Base-by-base conservation (phyloP, 2,113 vertebrate genomes). In the Tenrec ecaudatus region DNA sequence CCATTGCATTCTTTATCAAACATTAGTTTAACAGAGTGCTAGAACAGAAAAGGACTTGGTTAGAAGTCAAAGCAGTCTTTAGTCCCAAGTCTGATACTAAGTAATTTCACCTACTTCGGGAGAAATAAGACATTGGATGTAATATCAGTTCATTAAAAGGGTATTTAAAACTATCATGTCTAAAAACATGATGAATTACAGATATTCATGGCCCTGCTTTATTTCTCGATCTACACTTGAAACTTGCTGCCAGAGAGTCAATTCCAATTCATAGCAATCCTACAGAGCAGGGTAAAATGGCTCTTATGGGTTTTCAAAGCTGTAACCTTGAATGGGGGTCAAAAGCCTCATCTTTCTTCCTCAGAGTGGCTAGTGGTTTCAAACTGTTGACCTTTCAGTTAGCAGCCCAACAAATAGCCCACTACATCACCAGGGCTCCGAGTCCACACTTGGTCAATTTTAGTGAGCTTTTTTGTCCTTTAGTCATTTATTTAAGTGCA, bases 21-120 rank as follows among this genome's bases (percentile, higher is more conserved):
- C 93, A 93, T 58, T 86, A 79, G n/a, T 78, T 82, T 83, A 94
- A 82, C 64, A 29, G 77, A 20, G 36, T 68, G 81, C 29, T 7
- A 76, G 33, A 22, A 53, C 27, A 78, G 22, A 88, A 69, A 92
- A 94, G 29, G 43, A 83, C 33, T n/a, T n/a, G 14, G 12, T 64
- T 81, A 22, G 33, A 69, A 77, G 81, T 81, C 66, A 69, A 76
- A 76, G 58, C 8, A 88, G 88, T 31, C 22, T 90, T 64, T 66
- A 3, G 10, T 71, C 31, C n/a, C 2, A 8, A 6, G 3, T 33
- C 57, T 79, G 27, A n/a, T 69, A 53, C 19, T 33, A 27, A n/a
- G 40, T 36, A 16, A 73, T 36, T 81, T 87, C 62, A 71, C 53
- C 71, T 36, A 15, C 78, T 78, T 14, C 62, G 76, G 88, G 82